Evolutionary conservation across 2,113 vertebrate species (phyloP).

Genomic region (Sarotherodon lohbergeri): DNA sequence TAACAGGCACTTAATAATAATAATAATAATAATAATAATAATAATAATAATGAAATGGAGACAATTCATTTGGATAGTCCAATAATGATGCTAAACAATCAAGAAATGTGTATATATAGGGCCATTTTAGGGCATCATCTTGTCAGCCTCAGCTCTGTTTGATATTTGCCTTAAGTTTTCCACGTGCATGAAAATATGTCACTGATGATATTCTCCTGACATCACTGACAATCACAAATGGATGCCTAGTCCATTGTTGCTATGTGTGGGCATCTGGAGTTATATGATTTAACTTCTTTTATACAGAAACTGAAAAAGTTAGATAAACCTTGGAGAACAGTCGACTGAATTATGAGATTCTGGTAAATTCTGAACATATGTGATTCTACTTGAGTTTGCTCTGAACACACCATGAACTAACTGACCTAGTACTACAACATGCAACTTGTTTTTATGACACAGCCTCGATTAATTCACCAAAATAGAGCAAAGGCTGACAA

Average conservation of each 20-base stretch:
- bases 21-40: conserved; percentile 54
- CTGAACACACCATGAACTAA: neutral
- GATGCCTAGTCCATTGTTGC: neutral
- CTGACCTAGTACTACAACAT: neutral
- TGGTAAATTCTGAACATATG: neutral
- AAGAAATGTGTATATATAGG: neutral
- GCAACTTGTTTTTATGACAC: neutral
- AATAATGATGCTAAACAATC: conserved; percentile 16
- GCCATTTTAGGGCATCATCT: neutral
- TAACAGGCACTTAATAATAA: conserved; percentile 81
- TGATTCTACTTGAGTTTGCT: neutral
- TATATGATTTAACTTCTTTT: no score
- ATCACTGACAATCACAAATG: neutral
- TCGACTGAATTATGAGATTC: neutral
- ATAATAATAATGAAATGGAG: neutral
- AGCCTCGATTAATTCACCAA: neutral
- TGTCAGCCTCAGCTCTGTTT: neutral
- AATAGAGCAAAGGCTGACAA: neutral
- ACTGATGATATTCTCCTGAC: neutral
- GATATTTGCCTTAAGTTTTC: neutral
- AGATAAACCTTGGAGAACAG: neutral
- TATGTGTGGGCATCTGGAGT: neutral
- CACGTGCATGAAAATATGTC: neutral
- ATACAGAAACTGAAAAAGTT: neutral
- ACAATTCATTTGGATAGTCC: conserved; percentile 38